phyloP scores from a whole-genome alignment of 2,113 vertebrate species.

The Passer domesticus region DNA sequence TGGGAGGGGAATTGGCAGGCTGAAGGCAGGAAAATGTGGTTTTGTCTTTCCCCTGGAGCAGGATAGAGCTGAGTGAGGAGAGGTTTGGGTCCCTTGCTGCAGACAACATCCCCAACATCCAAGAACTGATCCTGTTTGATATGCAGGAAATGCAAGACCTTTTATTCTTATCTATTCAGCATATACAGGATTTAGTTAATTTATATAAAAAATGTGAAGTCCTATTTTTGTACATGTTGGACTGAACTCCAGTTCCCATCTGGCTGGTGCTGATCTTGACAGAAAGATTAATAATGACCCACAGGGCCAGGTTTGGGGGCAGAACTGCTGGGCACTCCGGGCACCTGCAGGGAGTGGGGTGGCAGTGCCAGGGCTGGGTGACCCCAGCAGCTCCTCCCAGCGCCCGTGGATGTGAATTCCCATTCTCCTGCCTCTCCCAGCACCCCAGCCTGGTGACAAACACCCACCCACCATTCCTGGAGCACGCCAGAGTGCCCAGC shows the following conservation, averaged over 20 bases:
- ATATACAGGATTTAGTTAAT: not conserved
- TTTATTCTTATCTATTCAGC: accelerated
- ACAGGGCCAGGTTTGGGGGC: accelerated
- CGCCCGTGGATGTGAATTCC: accelerated
- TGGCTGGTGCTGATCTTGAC: accelerated
- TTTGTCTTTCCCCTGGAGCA: not conserved
- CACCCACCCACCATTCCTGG: accelerated
- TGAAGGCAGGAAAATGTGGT: not conserved
- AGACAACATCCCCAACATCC: not conserved
- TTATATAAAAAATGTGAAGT: accelerated
- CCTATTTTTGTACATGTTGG: accelerated
- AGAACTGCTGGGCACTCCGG: accelerated
- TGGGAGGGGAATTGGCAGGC: not conserved
- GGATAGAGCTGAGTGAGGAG: not conserved
- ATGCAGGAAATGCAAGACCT: not conserved
- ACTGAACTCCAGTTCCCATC: not conserved
- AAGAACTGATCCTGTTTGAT: not conserved
- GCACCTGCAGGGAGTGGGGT: accelerated
- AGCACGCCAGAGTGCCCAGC: accelerated
- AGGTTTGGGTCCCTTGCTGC: not conserved
- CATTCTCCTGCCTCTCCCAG: not conserved
- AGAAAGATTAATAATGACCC: not conserved
- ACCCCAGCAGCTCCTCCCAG: accelerated
- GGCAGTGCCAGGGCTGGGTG: accelerated
- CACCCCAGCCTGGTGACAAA: not conserved